Evolutionary conservation across 1,140 invertebrate species (phyloP).

Genomic region (Ladona fulva): DNA sequence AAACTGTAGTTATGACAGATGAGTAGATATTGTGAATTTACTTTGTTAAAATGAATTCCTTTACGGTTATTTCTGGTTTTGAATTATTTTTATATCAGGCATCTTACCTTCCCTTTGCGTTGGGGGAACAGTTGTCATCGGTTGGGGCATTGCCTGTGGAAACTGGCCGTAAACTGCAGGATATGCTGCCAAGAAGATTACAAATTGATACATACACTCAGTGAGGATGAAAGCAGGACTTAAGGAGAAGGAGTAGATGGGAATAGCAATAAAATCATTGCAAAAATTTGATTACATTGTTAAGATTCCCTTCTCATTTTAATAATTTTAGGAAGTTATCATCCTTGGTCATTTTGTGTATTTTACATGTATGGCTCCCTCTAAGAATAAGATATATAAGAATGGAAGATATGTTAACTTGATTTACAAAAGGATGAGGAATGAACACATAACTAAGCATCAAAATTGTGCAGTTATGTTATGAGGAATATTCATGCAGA

Average conservation of each 20-base stretch:
- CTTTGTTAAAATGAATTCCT: too few species aligned
- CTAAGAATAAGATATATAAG: too few species aligned
- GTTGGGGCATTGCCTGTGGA: conserved; percentile 87
- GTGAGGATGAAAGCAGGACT: background rate
- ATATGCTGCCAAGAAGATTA: conserved; percentile 72
- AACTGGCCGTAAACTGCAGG: conserved; percentile 92
- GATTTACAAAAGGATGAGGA: conserved; percentile 6
- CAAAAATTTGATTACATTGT: background rate
- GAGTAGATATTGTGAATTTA: too few species aligned
- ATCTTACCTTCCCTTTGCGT: conserved; percentile 89
- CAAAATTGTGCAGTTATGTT: conserved; percentile 1
- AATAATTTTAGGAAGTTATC: background rate
- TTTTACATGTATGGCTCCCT: too few species aligned
- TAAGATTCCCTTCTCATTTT: conserved; percentile 1
- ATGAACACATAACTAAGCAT: conserved; percentile 9
- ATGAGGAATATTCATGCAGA: conserved; percentile 11
- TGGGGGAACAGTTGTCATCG: conserved; percentile 79
- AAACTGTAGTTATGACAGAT: too few species aligned
- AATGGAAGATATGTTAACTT: background rate
- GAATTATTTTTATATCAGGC: conserved; percentile 10
- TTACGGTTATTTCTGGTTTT: background rate
- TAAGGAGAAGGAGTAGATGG: background rate
- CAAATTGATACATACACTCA: conserved; percentile 24
- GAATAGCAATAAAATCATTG: background rate
- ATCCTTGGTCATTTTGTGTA: too few species aligned